Evolutionary conservation across 2,888 invertebrate genomes (phyloP).

Genomic region (Agriotes lineatus): DNA sequence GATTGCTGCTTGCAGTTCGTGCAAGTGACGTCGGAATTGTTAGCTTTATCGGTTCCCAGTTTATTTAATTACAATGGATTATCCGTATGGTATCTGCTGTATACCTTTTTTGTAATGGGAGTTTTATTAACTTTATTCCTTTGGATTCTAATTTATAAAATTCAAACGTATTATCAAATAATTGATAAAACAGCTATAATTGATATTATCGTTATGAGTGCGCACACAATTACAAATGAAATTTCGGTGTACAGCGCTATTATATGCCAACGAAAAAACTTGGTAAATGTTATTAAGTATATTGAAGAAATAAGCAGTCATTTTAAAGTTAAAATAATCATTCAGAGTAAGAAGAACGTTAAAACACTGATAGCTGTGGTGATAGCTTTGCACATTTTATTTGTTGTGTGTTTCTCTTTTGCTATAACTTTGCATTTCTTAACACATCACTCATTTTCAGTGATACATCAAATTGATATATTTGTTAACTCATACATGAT

Average conservation of each 20-base stretch:
- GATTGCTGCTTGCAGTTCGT: not conserved
- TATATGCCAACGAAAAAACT: slow-evolving; percentile 14
- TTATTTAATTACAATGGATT: slow-evolving; percentile 34
- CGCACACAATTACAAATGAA: slow-evolving; percentile 8
- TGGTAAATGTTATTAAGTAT: slow-evolving; percentile 3
- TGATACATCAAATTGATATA: not conserved
- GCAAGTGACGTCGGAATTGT: slow-evolving; percentile 3
- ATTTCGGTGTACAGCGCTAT: slow-evolving; percentile 2
- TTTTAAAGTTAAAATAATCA: not conserved
- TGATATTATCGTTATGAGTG: slow-evolving; percentile 18
- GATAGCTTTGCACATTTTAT: no score
- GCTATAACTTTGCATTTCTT: no score
- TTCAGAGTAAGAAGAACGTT: no score
- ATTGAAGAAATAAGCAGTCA: slow-evolving; percentile 16
- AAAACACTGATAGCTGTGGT: no score
- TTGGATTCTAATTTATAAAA: slow-evolving; percentile 12
- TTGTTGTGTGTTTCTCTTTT: no score
- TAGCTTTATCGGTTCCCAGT: slow-evolving; percentile 35
- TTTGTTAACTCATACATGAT: slow-evolving; percentile 21
- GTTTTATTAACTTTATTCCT: slow-evolving; percentile 1
- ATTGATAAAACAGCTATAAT: slow-evolving; percentile 25
- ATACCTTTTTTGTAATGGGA: not conserved
- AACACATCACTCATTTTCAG: no score
- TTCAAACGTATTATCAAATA: slow-evolving; percentile 4
- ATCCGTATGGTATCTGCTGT: slow-evolving; percentile 35